Evolutionary conservation across 2,888 invertebrate species (phyloP), one percentile per base, ranked within the genome.

Genomic region (Vandiemenella viatica): DNA sequence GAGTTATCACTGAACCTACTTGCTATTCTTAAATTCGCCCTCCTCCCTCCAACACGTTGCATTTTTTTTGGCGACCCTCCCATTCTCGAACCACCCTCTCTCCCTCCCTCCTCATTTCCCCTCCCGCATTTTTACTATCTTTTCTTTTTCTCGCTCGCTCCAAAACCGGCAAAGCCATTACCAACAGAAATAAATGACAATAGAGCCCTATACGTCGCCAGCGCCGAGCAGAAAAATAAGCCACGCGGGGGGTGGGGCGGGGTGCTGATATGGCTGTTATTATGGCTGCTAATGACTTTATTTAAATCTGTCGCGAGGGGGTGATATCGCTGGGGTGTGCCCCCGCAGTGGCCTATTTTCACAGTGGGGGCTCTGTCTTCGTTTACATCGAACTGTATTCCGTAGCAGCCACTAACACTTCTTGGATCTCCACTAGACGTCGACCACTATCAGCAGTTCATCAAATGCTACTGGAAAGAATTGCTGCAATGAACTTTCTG

Each of bases 251-350:
- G 32, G 32, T 32, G 32, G 10, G 18, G 42, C 21, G 17, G 46
- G 23, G 47, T n/a, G n/a, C 18, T 47, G 47, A 47, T 47, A 43
- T 42, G 23, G 26, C 32, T 10, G 47, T 41, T 42, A 47, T 47
- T 47, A 42, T 23, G 20, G 32, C 47, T 43, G 49, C 43, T 49
- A 49, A 49, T 49, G 49, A 49, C 49, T 49, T 49, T 49, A 49
- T 49, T 49, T 44, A 49, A 49, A 49, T 49, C 44, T 18, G 42
- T 8, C n/a, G n/a, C n/a, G n/a, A n/a, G n/a, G n/a, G n/a, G n/a
- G n/a, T n/a, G n/a, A n/a, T n/a, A n/a, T n/a, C n/a, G n/a, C n/a
- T n/a, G n/a, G 38, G 38, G 38, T 15, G 38, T 4, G 38, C 38
- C 16, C n/a, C 13, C 38, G 8, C 38, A 38, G 32, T n/a, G 13